Conservation (phyloP, 2,797 vertebrate genomes). For the Xerus rutilus region DNA sequence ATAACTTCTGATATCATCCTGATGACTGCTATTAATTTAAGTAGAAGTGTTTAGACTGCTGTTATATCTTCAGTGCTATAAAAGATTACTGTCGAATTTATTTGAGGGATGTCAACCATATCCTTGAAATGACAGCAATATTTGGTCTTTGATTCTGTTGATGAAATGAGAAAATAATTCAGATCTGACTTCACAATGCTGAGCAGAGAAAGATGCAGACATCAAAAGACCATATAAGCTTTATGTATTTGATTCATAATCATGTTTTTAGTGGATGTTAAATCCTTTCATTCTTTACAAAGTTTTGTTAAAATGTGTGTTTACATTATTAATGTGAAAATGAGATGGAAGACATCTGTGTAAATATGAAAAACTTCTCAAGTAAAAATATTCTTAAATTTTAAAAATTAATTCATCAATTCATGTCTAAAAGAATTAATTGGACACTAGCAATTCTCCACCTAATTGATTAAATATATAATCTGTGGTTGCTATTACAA, state of each 20-base stretch:
- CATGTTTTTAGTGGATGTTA: slow-evolving; percentile 11
- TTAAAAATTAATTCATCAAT: slow-evolving; percentile 10
- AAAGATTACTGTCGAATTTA: neutral
- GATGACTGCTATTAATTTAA: neutral
- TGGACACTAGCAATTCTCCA: neutral
- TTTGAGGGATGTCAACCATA: neutral
- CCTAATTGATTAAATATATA: slow-evolving; percentile 30
- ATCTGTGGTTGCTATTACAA: neutral
- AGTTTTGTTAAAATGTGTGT: neutral
- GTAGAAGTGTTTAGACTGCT: neutral
- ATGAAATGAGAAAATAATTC: neutral
- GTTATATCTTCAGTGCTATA: neutral
- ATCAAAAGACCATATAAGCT: neutral
- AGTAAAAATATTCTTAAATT: slow-evolving; percentile 28
- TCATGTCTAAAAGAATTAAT: slow-evolving; percentile 42
- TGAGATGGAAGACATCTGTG: neutral
- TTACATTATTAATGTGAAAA: slow-evolving; percentile 32
- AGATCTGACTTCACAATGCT: neutral
- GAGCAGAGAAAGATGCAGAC: neutral
- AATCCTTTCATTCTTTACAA: slow-evolving; percentile 6
- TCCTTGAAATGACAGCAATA: neutral
- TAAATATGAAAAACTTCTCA: slow-evolving; percentile 23
- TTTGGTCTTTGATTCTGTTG: slow-evolving; percentile 17
- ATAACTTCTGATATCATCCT: too few species aligned
- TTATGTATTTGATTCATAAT: neutral